Evolutionary conservation across 1,140 invertebrate genomes (phyloP), one percentile per base, ranked within the genome.

Genomic region (Colletes gigas): DNA sequence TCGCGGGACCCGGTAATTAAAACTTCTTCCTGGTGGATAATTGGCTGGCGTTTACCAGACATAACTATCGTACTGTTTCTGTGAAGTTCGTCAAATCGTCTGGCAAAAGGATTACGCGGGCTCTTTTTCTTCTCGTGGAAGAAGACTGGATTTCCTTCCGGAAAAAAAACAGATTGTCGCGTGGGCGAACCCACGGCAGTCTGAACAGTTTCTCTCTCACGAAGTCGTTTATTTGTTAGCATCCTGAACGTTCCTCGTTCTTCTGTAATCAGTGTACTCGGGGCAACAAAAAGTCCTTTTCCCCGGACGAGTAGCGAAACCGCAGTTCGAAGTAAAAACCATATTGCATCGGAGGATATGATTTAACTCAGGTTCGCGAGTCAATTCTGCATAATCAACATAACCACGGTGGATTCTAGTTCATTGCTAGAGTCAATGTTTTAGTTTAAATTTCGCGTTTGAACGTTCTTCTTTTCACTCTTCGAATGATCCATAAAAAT

Each of bases 21-120:
- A 39, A 62, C 17, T 78, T 52, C 44, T 78, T 70, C 67, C 21
- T 52, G 44, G 5, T 12, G 10, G 44, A 62, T 78, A 70, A 78
- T 78, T 62, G 14, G 30, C 30, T 7, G 7, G 9, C 55, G 21
- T 17, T 30, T 30, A 47, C 15, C 7, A 70, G 21, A 41, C 7
- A 41, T n/a, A 47, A 19, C 19, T 15, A 21, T 50, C 54, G 15
- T 5, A 12, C 7, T 21, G n/a, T 15, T 9, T 62, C 30, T 17
- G n/a, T 8, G 17, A 65, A 44, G 41, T 57, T 63, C 67, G 73
- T 17, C 57, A 52, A 60, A 12, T 41, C n/a, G 4, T 73, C 19
- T 39, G 8, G 0, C 52, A 55, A 79, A 44, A 71, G 9, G n/a
- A 1, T 39, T 10, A 12, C 10, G 10, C 39, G 30, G 15, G 5